Evolutionary conservation across 2,113 vertebrate species (phyloP).

Genomic region (Seriola aureovittata): DNA sequence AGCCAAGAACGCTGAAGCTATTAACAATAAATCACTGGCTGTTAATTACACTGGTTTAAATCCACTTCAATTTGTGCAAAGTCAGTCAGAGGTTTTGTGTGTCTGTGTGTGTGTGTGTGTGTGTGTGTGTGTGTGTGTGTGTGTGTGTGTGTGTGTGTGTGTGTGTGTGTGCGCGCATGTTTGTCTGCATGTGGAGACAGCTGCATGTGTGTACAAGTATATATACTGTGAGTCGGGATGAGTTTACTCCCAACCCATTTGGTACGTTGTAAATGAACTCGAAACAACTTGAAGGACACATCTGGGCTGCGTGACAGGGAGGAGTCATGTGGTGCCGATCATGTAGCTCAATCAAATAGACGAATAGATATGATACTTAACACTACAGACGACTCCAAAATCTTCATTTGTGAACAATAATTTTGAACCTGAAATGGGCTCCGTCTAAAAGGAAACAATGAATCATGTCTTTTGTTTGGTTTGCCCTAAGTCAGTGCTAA

Average conservation of each 20-base stretch:
- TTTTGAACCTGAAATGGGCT: not conserved
- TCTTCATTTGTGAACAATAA: not conserved
- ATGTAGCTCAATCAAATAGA: not conserved
- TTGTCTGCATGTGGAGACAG: not conserved
- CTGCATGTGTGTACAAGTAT: not conserved
- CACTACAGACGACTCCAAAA: not conserved
- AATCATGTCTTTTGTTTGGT: not conserved
- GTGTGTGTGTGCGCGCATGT: not conserved
- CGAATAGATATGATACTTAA: not conserved
- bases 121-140: not conserved
- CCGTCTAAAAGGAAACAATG: not conserved
- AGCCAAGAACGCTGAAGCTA: constrained; percentile 61
- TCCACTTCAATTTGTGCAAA: constrained; percentile 49
- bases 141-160: not conserved
- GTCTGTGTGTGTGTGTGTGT: not conserved
- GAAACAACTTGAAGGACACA: not conserved
- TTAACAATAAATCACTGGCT: constrained; percentile 81
- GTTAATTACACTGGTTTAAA: constrained; percentile 78
- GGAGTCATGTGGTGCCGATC: no score
- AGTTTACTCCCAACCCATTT: not conserved
- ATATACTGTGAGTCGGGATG: no score
- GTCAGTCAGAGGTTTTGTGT: not conserved
- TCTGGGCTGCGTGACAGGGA: not conserved
- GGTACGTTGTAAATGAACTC: not conserved
- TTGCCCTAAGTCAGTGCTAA: not conserved